Base-by-base conservation (phyloP, 2,797 vertebrate species). In the Hylomyscus alleni region DNA sequence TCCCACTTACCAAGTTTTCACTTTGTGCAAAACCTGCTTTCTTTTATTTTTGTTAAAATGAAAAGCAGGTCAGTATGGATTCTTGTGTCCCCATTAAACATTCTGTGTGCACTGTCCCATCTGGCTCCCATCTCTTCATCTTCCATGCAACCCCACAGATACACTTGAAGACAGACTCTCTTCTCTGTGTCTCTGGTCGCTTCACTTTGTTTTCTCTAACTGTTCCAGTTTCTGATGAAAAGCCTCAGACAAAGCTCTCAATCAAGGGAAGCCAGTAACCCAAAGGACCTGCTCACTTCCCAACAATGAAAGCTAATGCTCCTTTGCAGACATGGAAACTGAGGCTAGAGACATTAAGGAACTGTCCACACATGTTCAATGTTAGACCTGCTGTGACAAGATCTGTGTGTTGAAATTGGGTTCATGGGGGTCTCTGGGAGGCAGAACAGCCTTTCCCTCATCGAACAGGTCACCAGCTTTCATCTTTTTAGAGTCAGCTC, bases 21-120 rank as follows among this genome's bases (percentile, higher is more conserved):
- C 56, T 94, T 90, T 69, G 75, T 47, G 88, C 72, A 69, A 89
- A 94, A 80, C 90, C 56, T 94, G 47, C 19, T 88, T 94, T 91
- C 34, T 95, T 95, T 96, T 76, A 72, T 91, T 97, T 95, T 92
- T 95, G 72, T 88, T 29, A 58, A 72, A 67, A 52, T 22, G 31
- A 89, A 93, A 93, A 95, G 19, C 34, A 84, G 90, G 83, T 87
- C 87, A 83, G 54, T 83, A 65, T 93, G 80, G 90, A 96, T 78
- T 67, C 73, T 24, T 69, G 29, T 81, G n/a, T 95, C 76, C 84
- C 90, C 44, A 6, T 76, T 94, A 84, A 95, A 93, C 31, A 78
- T 58, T 95, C 90, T 13, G 9, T 19, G 31, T 1, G 17, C 4
- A 8, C 37, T 69, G 56, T 86, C 44, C 47, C 44, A 31, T 69